Base-by-base conservation (phyloP, 64 coral and sea anemone species). In the Platygyra sinensis region DNA sequence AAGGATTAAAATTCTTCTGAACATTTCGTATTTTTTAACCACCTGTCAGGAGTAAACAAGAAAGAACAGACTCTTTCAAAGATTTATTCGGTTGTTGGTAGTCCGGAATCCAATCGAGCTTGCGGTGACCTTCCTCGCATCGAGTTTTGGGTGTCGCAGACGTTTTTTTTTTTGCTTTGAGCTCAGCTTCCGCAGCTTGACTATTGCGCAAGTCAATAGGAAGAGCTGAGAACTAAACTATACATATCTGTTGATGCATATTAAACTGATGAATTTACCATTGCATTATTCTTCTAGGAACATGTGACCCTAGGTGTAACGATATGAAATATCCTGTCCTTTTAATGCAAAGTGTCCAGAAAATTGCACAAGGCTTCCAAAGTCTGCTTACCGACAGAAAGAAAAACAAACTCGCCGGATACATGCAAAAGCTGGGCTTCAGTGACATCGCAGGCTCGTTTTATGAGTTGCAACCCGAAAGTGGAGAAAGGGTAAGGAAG, bases 261-360 rank as follows among this genome's bases (percentile, higher is more conserved):
- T 18, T 8, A 19, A 62, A 20, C 17, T 22, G 19, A 67, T 20
- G 25, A 67, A 67, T 20, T 67, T 67, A 67, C 0, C 14, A 67
- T 22, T 19, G 60, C 60, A 62, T 60, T 59, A 25, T 18, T 49
- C 14, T 67, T 69, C 2, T 33, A 83, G 80, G 80, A n/a, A 22
- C 32, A 32, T 9, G 8, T 67, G 33, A 85, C 33, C 0, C 63
- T 24, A 25, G 27, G 6, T 85, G 38, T 16, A 69, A 15, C n/a
- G 81, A 72, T 20, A 85, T 85, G 81, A 72, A 85, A 30, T 85
- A 85, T 51, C 62, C 81, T 29, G 81, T 85, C 12, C 81, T 85
- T 52, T 22, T 85, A 2, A 51, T 85, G 63, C 33, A 72, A 46
- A 46, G 62, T 72, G 63, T 30, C 4, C 62, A 52, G 38, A 72